These are phyloP conservation scores for Gymnothorax reevesii DNA, from an alignment of 2,797 vertebrate species.

Conservation along the genomic window DNA sequence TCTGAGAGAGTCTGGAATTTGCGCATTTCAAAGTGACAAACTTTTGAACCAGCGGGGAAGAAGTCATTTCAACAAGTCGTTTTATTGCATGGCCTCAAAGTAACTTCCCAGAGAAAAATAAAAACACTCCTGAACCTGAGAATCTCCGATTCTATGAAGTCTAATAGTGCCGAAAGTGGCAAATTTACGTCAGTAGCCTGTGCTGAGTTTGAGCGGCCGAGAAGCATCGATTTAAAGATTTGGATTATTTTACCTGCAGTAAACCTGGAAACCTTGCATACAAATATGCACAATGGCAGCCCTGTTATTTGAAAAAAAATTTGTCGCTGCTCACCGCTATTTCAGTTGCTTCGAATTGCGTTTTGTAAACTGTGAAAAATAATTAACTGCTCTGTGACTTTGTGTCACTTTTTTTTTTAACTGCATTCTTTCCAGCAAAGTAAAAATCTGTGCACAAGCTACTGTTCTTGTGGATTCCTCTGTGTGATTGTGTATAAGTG, in stretches of 20 bases:
- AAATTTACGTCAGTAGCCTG: not conserved
- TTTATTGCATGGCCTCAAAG: conserved; percentile 9
- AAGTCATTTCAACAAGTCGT: not conserved
- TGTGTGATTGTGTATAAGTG: not conserved
- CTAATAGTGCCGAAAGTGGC: conserved; percentile 3
- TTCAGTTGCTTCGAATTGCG: not conserved
- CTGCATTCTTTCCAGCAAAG: not conserved
- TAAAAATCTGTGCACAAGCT: not conserved
- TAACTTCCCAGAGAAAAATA: not conserved
- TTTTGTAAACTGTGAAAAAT: not conserved
- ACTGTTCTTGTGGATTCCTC: not conserved
- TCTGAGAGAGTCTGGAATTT: conserved; percentile 1
- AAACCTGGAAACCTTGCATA: not conserved
- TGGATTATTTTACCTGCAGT: not conserved
- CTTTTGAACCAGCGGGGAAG: not conserved
- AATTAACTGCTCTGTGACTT: not conserved
- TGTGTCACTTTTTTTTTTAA: not conserved
- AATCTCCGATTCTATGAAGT: not conserved
- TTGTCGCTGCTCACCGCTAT: not conserved
- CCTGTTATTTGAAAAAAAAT: not conserved
- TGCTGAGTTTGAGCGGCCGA: not conserved
- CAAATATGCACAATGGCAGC: not conserved
- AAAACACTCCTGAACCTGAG: not conserved
- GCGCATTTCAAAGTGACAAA: conserved; percentile 12
- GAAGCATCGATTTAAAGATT: not conserved